phyloP scores from a whole-genome alignment of 1,140 invertebrate genomes.

The Tenebrio molitor region DNA sequence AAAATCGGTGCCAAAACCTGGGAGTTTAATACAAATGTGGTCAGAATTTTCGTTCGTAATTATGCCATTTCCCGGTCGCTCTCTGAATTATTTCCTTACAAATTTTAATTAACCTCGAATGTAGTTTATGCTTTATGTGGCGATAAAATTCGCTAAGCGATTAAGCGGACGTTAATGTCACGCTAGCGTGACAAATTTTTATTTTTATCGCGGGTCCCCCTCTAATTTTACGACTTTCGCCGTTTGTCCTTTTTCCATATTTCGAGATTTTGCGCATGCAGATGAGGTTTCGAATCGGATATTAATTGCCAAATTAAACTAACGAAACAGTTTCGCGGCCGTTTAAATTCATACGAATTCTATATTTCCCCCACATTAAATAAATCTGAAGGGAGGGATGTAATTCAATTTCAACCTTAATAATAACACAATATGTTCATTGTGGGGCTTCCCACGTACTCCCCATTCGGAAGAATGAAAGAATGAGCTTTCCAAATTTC shows the following conservation, averaged over 20 bases:
- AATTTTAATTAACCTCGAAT: not conserved
- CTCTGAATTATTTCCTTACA: not conserved
- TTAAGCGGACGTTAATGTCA: not conserved
- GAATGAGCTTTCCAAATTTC: conserved; percentile 10
- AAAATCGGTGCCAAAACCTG: not conserved
- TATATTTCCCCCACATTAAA: conserved; percentile 15
- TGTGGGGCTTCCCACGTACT: conserved; percentile 20
- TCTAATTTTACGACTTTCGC: no score
- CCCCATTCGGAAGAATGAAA: conserved; percentile 14
- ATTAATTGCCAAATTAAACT: conserved; percentile 17
- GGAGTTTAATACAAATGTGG: not conserved
- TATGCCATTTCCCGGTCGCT: not conserved
- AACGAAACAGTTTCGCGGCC: not conserved
- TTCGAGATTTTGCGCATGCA: no score
- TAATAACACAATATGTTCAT: conserved; percentile 30
- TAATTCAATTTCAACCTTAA: conserved; percentile 28
- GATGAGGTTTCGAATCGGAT: not conserved
- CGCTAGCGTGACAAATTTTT: not conserved
- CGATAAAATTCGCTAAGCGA: not conserved
- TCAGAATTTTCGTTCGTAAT: not conserved
- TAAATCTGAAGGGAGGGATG: conserved; percentile 1
- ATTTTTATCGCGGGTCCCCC: not conserved
- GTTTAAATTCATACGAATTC: conserved; percentile 32
- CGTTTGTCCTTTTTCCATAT: no score
- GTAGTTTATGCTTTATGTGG: not conserved